Percentiles rank a stretch among this genome's conserved stretches.
phyloP scores from a whole-genome alignment of 2,113 vertebrate genomes.

The Catharus minimus region DNA sequence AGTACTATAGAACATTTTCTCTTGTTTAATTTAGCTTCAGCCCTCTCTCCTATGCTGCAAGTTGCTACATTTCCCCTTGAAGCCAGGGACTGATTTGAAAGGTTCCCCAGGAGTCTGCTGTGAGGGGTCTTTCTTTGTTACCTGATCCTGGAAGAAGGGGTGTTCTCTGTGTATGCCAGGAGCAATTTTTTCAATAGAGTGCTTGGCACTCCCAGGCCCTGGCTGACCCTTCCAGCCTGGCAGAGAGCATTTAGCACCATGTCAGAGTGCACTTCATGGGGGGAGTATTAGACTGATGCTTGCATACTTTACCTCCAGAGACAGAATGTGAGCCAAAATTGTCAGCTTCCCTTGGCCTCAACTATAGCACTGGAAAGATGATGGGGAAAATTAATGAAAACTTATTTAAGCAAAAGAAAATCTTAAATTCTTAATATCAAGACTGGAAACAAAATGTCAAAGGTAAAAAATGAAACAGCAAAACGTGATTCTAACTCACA shows the following conservation, averaged over 20 bases:
- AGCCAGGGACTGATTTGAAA: neutral
- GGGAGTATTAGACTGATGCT: neutral
- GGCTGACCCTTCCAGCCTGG: neutral
- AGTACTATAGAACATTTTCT: neutral
- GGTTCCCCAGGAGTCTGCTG: neutral
- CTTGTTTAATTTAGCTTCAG: neutral
- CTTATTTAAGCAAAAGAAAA: neutral
- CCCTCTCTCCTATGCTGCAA: neutral
- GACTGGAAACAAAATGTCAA: neutral
- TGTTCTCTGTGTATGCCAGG: conserved; percentile 41
- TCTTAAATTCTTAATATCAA: neutral
- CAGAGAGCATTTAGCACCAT: neutral
- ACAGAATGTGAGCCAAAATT: neutral
- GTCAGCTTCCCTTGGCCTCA: neutral
- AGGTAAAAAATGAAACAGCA: neutral
- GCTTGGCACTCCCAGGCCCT: conserved; percentile 27
- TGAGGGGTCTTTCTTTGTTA: conserved; percentile 41
- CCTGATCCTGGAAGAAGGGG: conserved; percentile 28
- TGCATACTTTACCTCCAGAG: neutral
- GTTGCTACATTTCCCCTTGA: neutral
- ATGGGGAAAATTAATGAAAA: neutral
- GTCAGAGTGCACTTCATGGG: neutral
- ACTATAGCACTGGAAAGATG: neutral
- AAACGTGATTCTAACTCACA: neutral
- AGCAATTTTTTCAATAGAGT: conserved; percentile 15